These are phyloP conservation scores for Rhamphomyia laevipes DNA, from an alignment of 2,888 invertebrate species.

Conservation along the genomic window DNA sequence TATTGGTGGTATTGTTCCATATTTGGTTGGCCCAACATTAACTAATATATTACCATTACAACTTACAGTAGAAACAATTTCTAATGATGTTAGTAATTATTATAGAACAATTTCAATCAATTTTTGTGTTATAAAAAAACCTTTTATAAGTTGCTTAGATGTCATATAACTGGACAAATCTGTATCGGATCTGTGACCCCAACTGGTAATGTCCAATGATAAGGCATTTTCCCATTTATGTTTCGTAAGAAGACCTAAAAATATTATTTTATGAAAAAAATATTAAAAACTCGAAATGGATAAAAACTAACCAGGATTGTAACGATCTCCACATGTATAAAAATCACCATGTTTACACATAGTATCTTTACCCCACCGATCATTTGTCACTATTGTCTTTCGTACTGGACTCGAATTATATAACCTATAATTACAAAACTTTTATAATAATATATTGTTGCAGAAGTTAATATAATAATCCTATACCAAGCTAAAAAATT, in stretches of 20 bases:
- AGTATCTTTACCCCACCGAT: constrained; percentile 78
- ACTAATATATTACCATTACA: constrained; percentile 57
- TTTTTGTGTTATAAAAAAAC: constrained; percentile 13
- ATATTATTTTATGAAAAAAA: too few species aligned
- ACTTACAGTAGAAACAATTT: constrained; percentile 64
- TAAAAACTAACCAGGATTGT: constrained; percentile 51
- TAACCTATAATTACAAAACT: constrained; percentile 39
- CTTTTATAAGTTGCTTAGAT: constrained; percentile 51
- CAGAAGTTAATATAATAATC: neutral
- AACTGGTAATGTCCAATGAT: constrained; percentile 75
- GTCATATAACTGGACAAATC: constrained; percentile 53
- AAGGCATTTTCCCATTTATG: constrained; percentile 97
- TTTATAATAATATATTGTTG: neutral
- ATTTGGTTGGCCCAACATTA: constrained; percentile 82
- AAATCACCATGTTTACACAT: constrained; percentile 82
- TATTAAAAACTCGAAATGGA: neutral
- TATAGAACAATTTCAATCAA: too few species aligned
- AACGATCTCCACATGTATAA: constrained; percentile 74
- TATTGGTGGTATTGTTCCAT: constrained; percentile 74
- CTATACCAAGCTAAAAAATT: constrained; percentile 70
- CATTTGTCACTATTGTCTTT: constrained; percentile 81
- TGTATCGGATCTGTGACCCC: constrained; percentile 77
- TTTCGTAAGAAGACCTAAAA: constrained; percentile 44
- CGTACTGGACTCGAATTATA: constrained; percentile 87
- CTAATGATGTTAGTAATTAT: constrained; percentile 18